phyloP scores from a whole-genome alignment of 2,888 invertebrate genomes.

The Cinara cedri region DNA sequence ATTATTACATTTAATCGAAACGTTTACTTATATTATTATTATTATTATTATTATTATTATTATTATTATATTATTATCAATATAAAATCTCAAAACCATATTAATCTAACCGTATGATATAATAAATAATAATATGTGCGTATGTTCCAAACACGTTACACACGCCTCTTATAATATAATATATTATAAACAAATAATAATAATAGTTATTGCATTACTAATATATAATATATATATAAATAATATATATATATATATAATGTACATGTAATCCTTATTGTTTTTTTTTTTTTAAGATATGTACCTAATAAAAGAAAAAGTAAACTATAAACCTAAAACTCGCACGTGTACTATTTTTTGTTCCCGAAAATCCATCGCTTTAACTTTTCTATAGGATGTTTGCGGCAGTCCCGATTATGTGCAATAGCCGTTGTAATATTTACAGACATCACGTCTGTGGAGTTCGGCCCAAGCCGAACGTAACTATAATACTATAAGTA shows the following conservation, averaged over 20 bases:
- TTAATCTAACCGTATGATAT: constrained; percentile 37
- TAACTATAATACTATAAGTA: too few relatives aligned
- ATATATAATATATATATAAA: constrained; percentile 33
- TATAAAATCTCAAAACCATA: constrained; percentile 36
- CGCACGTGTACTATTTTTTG: not conserved
- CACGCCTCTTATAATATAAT: constrained; percentile 35
- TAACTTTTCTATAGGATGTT: not conserved
- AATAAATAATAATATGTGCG: constrained; percentile 43
- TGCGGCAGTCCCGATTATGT: not conserved
- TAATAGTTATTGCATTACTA: constrained; percentile 37
- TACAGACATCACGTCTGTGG: too few relatives aligned
- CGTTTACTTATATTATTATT: constrained; percentile 32
- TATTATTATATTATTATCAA: too few relatives aligned
- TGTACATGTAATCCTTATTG: constrained; percentile 47
- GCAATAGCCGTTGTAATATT: too few relatives aligned
- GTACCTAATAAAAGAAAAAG: constrained; percentile 49
- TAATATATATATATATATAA: constrained; percentile 23
- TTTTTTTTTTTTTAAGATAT: constrained; percentile 38
- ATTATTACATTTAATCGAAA: constrained; percentile 35
- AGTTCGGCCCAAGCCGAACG: too few relatives aligned
- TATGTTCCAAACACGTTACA: constrained; percentile 38
- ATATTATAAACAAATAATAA: constrained; percentile 10
- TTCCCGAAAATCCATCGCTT: too few relatives aligned
- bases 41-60: too few relatives aligned
- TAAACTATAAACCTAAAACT: constrained; percentile 43